phyloP scores from a whole-genome alignment of 2,888 invertebrate species.

The Beris chalybata region DNA sequence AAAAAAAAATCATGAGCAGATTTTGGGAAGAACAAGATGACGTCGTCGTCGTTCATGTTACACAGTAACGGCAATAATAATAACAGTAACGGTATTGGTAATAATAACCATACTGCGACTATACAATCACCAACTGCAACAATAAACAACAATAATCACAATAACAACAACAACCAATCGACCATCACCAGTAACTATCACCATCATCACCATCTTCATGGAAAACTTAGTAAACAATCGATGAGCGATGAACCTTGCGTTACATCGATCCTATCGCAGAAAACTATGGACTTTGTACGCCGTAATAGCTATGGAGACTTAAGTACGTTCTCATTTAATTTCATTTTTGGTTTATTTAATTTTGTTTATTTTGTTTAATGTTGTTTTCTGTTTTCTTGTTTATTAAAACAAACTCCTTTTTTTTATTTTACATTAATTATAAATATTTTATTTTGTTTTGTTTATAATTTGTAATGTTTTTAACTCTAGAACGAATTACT shows the following conservation, averaged over 20 bases:
- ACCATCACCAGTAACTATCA: constrained; percentile 4
- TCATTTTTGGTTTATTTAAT: constrained; percentile 23
- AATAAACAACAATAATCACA: constrained; percentile 9
- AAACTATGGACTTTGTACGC: constrained; percentile 69
- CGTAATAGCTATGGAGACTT: constrained; percentile 76
- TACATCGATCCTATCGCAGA: constrained; percentile 43
- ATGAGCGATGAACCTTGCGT: constrained; percentile 38
- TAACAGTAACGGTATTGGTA: constrained; percentile 10
- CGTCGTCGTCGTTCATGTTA: constrained; percentile 21
- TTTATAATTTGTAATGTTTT: constrained; percentile 14
- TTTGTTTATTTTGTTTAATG: constrained; percentile 17
- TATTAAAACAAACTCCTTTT: background rate
- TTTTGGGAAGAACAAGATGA: constrained; percentile 32
- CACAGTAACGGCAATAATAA: constrained; percentile 33
- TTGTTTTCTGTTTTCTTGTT: constrained; percentile 21
- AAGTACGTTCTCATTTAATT: constrained; percentile 59
- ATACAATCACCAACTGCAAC: constrained; percentile 28
- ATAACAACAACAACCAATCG: constrained; percentile 22
- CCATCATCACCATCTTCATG: constrained; percentile 25
- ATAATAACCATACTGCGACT: constrained; percentile 19
- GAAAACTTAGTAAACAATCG: constrained; percentile 33
- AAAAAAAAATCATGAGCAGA: constrained; percentile 30
- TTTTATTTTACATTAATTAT: background rate
- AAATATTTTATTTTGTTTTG: no score
- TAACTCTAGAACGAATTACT: constrained; percentile 1